Percentiles rank a stretch among this genome's conserved stretches.
Conservation (phyloP, 1,140 invertebrate genomes). For the Venturia canescens region DNA sequence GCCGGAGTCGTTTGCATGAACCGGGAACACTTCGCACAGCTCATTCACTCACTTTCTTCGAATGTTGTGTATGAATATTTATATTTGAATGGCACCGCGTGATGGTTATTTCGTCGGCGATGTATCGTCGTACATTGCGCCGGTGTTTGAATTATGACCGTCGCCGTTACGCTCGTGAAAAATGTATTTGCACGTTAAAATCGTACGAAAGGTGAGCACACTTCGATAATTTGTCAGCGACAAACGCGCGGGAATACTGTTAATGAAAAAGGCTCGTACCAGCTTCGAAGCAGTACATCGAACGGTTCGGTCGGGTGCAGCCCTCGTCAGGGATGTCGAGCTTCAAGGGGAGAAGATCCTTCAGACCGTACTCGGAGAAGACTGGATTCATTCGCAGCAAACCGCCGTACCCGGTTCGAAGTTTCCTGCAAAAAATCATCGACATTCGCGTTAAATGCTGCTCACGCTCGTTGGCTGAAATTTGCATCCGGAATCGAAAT, state of each 20-base stretch:
- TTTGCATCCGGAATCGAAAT: no score
- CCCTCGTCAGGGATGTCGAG: conserved; percentile 94
- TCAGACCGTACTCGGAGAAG: conserved; percentile 91
- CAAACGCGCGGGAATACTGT: neutral
- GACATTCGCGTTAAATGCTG: conserved; percentile 2
- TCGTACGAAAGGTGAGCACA: neutral
- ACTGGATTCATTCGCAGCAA: conserved; percentile 91
- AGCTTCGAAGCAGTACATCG: conserved; percentile 95
- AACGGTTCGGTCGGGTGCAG: conserved; percentile 91
- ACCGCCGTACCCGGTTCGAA: conserved; percentile 87
- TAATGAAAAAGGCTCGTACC: conserved; percentile 76
- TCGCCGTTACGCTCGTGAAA: no score
- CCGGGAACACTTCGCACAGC: neutral
- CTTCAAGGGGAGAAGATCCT: conserved; percentile 93
- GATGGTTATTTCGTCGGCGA: no score
- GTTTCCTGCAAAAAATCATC: conserved; percentile 78
- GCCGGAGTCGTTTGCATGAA: neutral
- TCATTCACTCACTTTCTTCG: neutral
- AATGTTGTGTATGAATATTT: neutral
- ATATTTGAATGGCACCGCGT: no score
- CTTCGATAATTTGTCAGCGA: conserved; percentile 1
- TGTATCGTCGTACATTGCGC: no score
- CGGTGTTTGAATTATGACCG: no score
- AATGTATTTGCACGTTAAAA: neutral
- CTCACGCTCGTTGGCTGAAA: neutral